phyloP scores from a whole-genome alignment of 2,888 invertebrate genomes.

The Choreutis nemorana region DNA sequence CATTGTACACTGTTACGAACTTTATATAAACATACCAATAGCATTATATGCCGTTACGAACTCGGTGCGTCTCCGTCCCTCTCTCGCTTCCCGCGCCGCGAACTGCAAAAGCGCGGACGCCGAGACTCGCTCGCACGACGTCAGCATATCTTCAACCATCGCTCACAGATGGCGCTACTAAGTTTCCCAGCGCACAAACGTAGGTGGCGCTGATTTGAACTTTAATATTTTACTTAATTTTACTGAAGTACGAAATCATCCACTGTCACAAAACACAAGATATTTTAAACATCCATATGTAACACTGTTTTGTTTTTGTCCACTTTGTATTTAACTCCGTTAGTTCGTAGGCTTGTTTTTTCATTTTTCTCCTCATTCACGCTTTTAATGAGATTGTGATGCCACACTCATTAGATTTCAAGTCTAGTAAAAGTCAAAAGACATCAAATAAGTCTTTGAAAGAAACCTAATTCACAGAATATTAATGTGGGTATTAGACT shows the following conservation, averaged over 20 bases:
- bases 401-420: no score
- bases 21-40: constrained; percentile 34
- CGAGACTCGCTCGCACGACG: constrained; percentile 33
- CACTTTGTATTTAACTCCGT: constrained; percentile 15
- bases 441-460: no score
- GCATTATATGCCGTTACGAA: constrained; percentile 51
- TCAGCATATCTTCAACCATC: constrained; percentile 47
- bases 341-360: constrained; percentile 13
- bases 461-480: no score
- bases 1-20: no score
- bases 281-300: constrained; percentile 16
- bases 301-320: constrained; percentile 12
- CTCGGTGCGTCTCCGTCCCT: constrained; percentile 44
- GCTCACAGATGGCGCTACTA: constrained; percentile 14
- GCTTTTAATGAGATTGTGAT: no score
- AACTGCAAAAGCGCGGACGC: constrained; percentile 53
- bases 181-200: constrained; percentile 3
- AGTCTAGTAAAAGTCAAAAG: no score
- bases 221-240: constrained; percentile 3
- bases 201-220: background rate
- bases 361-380: constrained; percentile 18
- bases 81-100: constrained; percentile 50
- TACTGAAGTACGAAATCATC: constrained; percentile 2
- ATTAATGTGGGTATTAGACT: no score
- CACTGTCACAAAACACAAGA: constrained; percentile 18